Base-by-base conservation (phyloP, 2,888 invertebrate species). In the Argynnis bischoffii region DNA sequence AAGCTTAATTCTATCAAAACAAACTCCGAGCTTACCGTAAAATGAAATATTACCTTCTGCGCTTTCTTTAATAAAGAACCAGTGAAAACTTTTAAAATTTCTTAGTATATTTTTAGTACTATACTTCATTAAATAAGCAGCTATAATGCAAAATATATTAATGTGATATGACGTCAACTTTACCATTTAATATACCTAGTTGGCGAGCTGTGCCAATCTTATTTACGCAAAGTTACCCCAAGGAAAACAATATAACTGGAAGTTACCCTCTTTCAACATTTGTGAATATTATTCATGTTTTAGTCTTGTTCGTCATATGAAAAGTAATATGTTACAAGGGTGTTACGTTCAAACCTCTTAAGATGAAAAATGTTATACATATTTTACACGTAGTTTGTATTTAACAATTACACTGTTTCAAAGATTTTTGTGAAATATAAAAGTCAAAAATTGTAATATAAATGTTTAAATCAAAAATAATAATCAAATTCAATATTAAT, bases 221-320 rank as follows among this genome's bases (percentile, higher is more conserved):
- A 67, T 69, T 71, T 63, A 71, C 47, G 53, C 41, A 55, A 68
- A 64, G 64, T 63, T 64, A 59, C 67, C 57, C 67, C 16, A 51
- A 71, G 47, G 63, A 64, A 71, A 71, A 67, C 55, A 64, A 67
- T 66, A 64, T 65, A 64, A 67, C 61, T 54, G n/a, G 13, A 63
- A 69, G 51, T 69, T 56, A 67, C 63, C 57, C 65, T 70, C 55
- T 63, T 55, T 56, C 47, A 56, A 41, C 61, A 63, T 65, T 67
- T 63, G 41, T 64, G 63, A 67, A 71, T 65, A 65, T 69, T 69
- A 63, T 69, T 67, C 63, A 71, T 63, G 64, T 61, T 64, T 55
- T 60, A 55, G 56, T 67, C 64, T 51, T 63, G 59, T 55, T 63
- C 66, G 57, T 63, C 57, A 63, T 63, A 69, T 59, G 66, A 61